Conservation (phyloP, 2,888 invertebrate species). For the Sinodicranocentrus sp. region DNA sequence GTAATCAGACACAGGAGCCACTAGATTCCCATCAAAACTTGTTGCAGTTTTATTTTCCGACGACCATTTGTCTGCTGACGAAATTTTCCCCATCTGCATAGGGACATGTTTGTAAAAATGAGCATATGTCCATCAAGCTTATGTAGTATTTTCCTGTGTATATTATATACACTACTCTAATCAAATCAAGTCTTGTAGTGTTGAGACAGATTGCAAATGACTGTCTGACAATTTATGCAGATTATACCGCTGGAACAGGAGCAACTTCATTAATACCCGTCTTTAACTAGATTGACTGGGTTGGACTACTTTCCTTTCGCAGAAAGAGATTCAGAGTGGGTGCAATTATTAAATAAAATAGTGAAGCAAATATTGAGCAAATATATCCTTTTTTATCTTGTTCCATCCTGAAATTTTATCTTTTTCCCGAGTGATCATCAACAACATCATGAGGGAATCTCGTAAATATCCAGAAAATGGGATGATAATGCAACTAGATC, state of each 20-base stretch:
- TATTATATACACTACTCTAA: neutral
- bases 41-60: too few relatives aligned
- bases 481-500: too few relatives aligned
- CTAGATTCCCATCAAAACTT: too few relatives aligned
- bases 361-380: neutral
- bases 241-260: slow-evolving; percentile 3
- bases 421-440: neutral
- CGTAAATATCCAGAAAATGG: too few relatives aligned
- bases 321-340: neutral
- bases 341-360: slow-evolving; percentile 7
- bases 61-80: too few relatives aligned
- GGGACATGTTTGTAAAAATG: too few relatives aligned
- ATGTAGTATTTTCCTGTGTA: neutral
- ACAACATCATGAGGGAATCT: neutral
- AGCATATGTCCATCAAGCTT: too few relatives aligned
- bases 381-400: neutral
- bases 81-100: too few relatives aligned
- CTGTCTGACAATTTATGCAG: neutral
- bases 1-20: too few relatives aligned
- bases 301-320: neutral
- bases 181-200: neutral
- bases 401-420: neutral
- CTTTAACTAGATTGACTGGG: neutral
- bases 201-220: slow-evolving; percentile 21
- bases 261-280: slow-evolving; percentile 19